Evolutionary conservation across 2,113 vertebrate species (phyloP).

Genomic region (Todiramphus chloris): DNA sequence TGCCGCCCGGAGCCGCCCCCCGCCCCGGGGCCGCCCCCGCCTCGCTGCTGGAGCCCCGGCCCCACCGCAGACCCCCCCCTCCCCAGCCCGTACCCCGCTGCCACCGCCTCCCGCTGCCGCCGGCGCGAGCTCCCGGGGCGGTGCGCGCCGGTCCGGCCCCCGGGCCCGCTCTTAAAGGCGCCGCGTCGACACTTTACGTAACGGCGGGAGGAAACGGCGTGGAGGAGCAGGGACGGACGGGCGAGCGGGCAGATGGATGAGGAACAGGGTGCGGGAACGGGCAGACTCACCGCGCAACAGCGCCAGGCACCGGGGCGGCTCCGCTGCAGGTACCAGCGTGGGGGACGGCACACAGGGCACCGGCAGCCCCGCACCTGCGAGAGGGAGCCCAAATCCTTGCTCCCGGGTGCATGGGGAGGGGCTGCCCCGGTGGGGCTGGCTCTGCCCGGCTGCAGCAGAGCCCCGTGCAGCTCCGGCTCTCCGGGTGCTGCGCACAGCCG

Average conservation of each 20-base stretch:
- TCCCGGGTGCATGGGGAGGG: background rate
- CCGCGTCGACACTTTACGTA: background rate
- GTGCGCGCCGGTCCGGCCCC: background rate
- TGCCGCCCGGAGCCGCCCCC: background rate
- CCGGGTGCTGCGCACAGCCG: background rate
- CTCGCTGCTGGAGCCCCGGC: background rate
- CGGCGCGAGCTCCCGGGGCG: background rate
- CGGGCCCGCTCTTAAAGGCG: conserved; percentile 31
- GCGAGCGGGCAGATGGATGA: background rate
- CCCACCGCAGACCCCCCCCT: background rate
- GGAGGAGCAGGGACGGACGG: background rate
- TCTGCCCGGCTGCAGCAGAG: background rate
- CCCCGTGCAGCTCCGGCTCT: background rate
- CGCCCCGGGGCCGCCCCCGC: background rate
- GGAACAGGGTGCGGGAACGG: background rate
- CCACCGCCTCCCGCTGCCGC: background rate
- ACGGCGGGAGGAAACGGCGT: background rate
- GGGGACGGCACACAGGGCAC: background rate
- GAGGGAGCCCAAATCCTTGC: background rate
- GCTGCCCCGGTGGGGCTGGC: background rate
- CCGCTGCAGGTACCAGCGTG: background rate
- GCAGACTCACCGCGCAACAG: background rate
- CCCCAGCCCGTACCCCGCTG: background rate
- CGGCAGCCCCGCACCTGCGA: background rate
- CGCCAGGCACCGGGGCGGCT: background rate